Percentiles rank a stretch among this genome's conserved stretches.
phyloP scores from a whole-genome alignment of 2,888 invertebrate species.

The Silvanus unidentatus region DNA sequence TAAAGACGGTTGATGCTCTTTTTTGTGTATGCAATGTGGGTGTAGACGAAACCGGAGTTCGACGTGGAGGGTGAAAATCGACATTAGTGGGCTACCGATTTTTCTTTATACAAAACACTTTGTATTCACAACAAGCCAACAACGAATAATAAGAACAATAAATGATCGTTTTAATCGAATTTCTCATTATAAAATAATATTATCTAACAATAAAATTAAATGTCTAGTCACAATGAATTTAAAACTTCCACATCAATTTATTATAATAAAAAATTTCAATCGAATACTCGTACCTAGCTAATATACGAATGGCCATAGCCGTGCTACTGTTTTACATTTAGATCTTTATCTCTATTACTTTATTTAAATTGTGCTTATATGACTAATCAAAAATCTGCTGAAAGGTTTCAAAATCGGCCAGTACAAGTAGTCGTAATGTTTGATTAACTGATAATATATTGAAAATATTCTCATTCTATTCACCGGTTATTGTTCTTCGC shows the following conservation, averaged over 20 bases:
- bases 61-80: constrained; percentile 12
- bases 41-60: constrained; percentile 30
- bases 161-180: too few relatives aligned
- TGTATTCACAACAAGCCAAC: too few relatives aligned
- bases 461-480: constrained; percentile 10
- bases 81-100: too few relatives aligned
- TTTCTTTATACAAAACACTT: too few relatives aligned
- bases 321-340: constrained; percentile 47
- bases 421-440: constrained; percentile 7
- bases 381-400: constrained; percentile 48
- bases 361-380: constrained; percentile 49
- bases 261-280: constrained; percentile 46
- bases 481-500: constrained; percentile 26
- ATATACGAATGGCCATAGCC: constrained; percentile 21
- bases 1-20: constrained; percentile 28
- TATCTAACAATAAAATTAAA: constrained; percentile 30
- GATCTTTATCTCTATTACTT: constrained; percentile 47
- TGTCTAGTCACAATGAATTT: constrained; percentile 42
- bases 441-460: constrained; percentile 1
- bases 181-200: too few relatives aligned
- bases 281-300: constrained; percentile 22
- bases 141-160: too few relatives aligned
- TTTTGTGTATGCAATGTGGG: too few relatives aligned
- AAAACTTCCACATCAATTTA: constrained; percentile 41
- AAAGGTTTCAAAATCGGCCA: constrained; percentile 38